A percentile compares a stretch with the other conserved stretches of the same genome.
phyloP scores from a whole-genome alignment of 2,113 vertebrate species.

The Strigops habroptila region DNA sequence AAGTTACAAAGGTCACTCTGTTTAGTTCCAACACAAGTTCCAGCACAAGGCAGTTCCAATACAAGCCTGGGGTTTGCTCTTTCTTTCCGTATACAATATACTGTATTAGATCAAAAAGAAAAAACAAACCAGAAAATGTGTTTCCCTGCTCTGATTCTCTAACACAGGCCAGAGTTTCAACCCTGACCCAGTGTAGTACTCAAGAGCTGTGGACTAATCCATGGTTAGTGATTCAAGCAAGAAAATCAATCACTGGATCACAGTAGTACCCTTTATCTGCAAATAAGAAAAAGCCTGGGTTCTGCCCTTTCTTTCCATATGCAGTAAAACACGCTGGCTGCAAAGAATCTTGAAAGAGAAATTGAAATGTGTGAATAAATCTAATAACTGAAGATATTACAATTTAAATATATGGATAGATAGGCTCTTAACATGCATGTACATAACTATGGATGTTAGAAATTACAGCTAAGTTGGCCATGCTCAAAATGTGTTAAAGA shows the following conservation, averaged over 20 bases:
- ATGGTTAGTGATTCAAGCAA: not conserved
- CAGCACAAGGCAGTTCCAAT: not conserved
- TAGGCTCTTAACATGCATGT: not conserved
- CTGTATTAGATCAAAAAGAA: not conserved
- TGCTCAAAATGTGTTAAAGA: not conserved
- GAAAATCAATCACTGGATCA: constrained; percentile 12
- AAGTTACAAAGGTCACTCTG: constrained; percentile 6
- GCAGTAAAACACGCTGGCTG: not conserved
- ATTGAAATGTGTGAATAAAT: not conserved
- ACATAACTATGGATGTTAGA: not conserved
- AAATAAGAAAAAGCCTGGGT: not conserved
- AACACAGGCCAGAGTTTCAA: not conserved
- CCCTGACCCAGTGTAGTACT: not conserved
- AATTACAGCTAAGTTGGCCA: not conserved
- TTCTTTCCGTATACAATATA: not conserved
- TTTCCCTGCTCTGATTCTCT: not conserved
- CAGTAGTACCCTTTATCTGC: not conserved
- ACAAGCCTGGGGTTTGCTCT: not conserved
- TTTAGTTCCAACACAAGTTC: not conserved
- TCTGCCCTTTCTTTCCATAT: not conserved
- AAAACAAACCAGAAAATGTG: not conserved
- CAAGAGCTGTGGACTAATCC: constrained; percentile 9
- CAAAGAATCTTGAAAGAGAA: not conserved
- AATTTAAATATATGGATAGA: not conserved
- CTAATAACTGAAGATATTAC: not conserved